Percentiles rank a stretch among this genome's conserved stretches.
These are phyloP conservation scores for Magallana nippona DNA, from an alignment of 2,888 invertebrate genomes.

Conservation along the genomic window DNA sequence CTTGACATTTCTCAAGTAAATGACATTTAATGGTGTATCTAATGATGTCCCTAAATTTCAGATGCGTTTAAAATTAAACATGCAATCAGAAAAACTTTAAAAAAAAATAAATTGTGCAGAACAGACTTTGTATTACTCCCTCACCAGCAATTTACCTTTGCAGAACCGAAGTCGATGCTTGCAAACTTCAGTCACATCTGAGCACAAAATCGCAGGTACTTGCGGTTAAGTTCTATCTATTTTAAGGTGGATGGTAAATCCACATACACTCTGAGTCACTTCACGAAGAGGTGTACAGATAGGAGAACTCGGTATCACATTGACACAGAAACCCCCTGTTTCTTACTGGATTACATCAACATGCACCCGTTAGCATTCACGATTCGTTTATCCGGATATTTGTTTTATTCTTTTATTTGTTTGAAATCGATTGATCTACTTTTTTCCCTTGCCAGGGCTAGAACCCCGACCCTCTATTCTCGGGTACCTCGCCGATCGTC, in stretches of 20 bases:
- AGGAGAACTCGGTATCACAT: slow-evolving; percentile 5
- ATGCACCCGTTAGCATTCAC: slow-evolving; percentile 19
- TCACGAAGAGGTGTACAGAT: background rate
- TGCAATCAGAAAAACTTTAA: too few species aligned
- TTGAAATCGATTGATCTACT: slow-evolving; percentile 33
- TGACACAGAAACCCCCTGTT: slow-evolving; percentile 22
- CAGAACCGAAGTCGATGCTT: background rate
- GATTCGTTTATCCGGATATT: slow-evolving; percentile 14
- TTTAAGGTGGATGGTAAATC: slow-evolving; percentile 32
- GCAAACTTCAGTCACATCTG: slow-evolving; percentile 6
- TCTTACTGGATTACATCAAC: slow-evolving; percentile 6
- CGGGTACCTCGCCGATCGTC: background rate
- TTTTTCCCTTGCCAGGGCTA: background rate
- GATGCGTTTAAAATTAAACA: too few species aligned
- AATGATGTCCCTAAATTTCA: too few species aligned
- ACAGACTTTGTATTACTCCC: too few species aligned
- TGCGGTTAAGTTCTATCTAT: slow-evolving; percentile 16
- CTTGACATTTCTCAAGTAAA: too few species aligned
- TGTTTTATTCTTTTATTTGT: slow-evolving; percentile 16
- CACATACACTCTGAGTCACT: slow-evolving; percentile 5
- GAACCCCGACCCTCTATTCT: slow-evolving; percentile 24
- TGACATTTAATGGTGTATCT: too few species aligned
- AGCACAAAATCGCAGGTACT: slow-evolving; percentile 6
- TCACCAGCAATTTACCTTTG: background rate
- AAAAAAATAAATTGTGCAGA: too few species aligned